Evolutionary conservation across 2,888 invertebrate species (phyloP).

Genomic region (Epistrophella euchroma): DNA sequence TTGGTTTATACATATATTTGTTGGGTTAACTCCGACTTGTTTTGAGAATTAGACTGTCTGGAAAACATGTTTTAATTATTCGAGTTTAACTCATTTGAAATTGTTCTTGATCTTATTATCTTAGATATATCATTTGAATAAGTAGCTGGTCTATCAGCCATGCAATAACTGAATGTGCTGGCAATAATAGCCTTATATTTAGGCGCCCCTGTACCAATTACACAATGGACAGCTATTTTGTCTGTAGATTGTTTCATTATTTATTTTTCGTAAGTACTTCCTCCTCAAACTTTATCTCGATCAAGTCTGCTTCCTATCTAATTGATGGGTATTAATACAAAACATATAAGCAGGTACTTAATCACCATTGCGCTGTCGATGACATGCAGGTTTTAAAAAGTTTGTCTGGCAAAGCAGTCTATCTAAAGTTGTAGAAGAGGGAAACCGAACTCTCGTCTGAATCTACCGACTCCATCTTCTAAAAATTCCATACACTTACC

Average conservation of each 20-base stretch:
- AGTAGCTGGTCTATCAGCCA: too few relatives aligned
- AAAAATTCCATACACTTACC: slow-evolving; percentile 56
- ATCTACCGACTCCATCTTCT: slow-evolving; percentile 10
- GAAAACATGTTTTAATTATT: too few relatives aligned
- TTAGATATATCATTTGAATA: too few relatives aligned
- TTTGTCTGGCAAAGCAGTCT: slow-evolving; percentile 2
- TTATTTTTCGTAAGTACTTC: not conserved
- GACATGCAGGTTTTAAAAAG: slow-evolving; percentile 22
- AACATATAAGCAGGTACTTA: slow-evolving; percentile 27
- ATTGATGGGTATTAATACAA: slow-evolving; percentile 6
- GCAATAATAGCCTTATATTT: not conserved
- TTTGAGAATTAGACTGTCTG: too few relatives aligned
- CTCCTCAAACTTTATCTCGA: slow-evolving; percentile 6
- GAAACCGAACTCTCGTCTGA: not conserved
- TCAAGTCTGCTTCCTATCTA: slow-evolving; percentile 18
- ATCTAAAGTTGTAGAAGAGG: not conserved
- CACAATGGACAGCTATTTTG: not conserved
- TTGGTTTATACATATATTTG: too few relatives aligned
- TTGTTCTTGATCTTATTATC: too few relatives aligned
- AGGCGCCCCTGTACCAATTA: not conserved
- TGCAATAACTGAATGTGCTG: too few relatives aligned
- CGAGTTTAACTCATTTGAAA: too few relatives aligned
- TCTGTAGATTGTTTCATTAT: not conserved
- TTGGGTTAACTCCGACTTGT: too few relatives aligned
- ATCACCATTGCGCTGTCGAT: slow-evolving; percentile 13